Evolutionary conservation across 2,797 vertebrate genomes (phyloP).

Genomic region (Eulemur mongoz): DNA sequence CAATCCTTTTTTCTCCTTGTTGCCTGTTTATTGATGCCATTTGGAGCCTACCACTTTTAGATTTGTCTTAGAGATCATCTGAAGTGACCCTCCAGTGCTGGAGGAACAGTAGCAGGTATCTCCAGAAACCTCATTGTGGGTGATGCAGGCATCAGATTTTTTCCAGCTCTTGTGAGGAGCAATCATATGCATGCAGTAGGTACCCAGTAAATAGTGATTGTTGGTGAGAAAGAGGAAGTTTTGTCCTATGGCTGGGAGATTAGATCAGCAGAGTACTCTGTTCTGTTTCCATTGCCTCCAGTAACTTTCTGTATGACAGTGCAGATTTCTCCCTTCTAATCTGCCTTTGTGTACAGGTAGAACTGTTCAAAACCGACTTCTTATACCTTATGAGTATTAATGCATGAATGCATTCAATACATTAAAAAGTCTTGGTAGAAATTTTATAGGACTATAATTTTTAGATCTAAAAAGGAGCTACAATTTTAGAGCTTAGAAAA

Average conservation of each 20-base stretch:
- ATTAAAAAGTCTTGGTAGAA: background rate
- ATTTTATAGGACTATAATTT: background rate
- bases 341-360: background rate
- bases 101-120: background rate
- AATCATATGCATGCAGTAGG: background rate
- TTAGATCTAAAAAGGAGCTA: background rate
- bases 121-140: background rate
- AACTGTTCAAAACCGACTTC: background rate
- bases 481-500: background rate
- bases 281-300: background rate
- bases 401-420: background rate
- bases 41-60: background rate
- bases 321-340: background rate
- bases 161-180: background rate
- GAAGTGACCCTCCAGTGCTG: background rate
- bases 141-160: background rate
- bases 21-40: background rate
- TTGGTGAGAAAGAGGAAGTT: background rate
- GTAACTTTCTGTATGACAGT: background rate
- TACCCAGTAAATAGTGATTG: background rate
- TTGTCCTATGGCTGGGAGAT: background rate
- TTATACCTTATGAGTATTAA: background rate
- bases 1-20: background rate
- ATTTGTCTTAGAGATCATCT: background rate
- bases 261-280: background rate